phyloP scores from a whole-genome alignment of 2,888 invertebrate species.

The Bellardia pandia region DNA sequence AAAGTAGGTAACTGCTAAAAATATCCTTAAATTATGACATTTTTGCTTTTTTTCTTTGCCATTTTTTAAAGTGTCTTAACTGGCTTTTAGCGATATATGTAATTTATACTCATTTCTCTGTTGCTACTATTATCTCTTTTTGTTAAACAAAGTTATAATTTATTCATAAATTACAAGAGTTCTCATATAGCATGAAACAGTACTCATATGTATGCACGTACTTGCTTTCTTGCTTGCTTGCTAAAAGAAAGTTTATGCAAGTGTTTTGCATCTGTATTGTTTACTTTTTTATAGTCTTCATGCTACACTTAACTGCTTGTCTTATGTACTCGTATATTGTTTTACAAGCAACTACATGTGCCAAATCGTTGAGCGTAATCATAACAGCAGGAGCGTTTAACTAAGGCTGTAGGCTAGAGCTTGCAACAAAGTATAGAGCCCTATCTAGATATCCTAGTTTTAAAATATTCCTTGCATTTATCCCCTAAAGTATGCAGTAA shows the following conservation, averaged over 20 bases:
- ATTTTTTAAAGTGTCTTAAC: slow-evolving; percentile 22
- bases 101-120: not conserved
- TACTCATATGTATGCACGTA: not conserved
- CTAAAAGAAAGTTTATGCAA: not conserved
- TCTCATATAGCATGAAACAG: slow-evolving; percentile 10
- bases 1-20: not conserved
- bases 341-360: not conserved
- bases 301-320: slow-evolving; percentile 48
- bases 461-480: not conserved
- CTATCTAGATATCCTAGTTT: not conserved
- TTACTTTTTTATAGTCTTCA: slow-evolving; percentile 15
- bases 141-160: slow-evolving; percentile 42
- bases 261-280: not conserved
- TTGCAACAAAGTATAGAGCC: not conserved
- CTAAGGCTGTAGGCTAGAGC: not conserved
- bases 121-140: not conserved
- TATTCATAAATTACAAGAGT: slow-evolving; percentile 53
- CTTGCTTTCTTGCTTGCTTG: slow-evolving; percentile 5
- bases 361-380: not conserved
- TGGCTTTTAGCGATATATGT: slow-evolving; percentile 22
- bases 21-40: slow-evolving; percentile 4
- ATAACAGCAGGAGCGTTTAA: slow-evolving; percentile 15
- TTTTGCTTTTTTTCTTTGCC: not conserved
- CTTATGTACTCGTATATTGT: not conserved
- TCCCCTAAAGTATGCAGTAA: slow-evolving; percentile 1